A percentile compares a stretch with the other conserved stretches of the same genome.
Evolutionary conservation across 2,888 invertebrate genomes (phyloP).

Genomic region (Marasmarcha lunaedactyla): DNA sequence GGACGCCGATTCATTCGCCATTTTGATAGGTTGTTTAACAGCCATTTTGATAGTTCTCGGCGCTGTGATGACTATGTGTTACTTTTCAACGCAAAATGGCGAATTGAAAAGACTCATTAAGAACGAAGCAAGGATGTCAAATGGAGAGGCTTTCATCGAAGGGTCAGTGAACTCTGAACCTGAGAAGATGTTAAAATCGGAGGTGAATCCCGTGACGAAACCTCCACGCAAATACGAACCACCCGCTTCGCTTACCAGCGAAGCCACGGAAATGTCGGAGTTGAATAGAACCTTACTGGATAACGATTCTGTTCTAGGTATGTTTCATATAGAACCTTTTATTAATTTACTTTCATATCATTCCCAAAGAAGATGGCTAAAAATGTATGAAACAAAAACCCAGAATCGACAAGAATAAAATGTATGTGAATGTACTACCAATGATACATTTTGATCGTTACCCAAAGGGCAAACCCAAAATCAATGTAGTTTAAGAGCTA

Average conservation of each 20-base stretch:
- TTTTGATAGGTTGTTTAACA: slow-evolving; percentile 59
- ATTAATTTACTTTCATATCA: slow-evolving; percentile 11
- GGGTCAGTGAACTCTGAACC: slow-evolving; percentile 80
- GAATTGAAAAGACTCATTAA: slow-evolving; percentile 72
- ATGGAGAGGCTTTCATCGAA: slow-evolving; percentile 77
- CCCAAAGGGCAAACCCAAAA: no score
- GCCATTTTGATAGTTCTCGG: slow-evolving; percentile 60
- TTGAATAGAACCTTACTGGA: slow-evolving; percentile 84
- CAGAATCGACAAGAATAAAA: no score
- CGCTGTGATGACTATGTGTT: slow-evolving; percentile 58
- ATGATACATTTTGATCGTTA: no score
- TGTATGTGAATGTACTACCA: no score
- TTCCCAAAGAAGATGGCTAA: slow-evolving; percentile 6
- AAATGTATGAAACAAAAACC: no score
- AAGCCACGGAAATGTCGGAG: slow-evolving; percentile 85
- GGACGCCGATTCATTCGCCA: slow-evolving; percentile 62
- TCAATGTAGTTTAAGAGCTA: no score
- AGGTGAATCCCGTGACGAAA: slow-evolving; percentile 86
- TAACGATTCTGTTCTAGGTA: slow-evolving; percentile 79
- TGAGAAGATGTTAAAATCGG: slow-evolving; percentile 83
- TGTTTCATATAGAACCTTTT: no score
- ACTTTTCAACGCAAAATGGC: slow-evolving; percentile 61
- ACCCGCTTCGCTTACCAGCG: slow-evolving; percentile 77
- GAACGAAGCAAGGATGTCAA: slow-evolving; percentile 70
- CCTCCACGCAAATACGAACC: slow-evolving; percentile 83